Evolutionary conservation across 2,888 invertebrate species (phyloP).

Genomic region (Tetranychus piercei): DNA sequence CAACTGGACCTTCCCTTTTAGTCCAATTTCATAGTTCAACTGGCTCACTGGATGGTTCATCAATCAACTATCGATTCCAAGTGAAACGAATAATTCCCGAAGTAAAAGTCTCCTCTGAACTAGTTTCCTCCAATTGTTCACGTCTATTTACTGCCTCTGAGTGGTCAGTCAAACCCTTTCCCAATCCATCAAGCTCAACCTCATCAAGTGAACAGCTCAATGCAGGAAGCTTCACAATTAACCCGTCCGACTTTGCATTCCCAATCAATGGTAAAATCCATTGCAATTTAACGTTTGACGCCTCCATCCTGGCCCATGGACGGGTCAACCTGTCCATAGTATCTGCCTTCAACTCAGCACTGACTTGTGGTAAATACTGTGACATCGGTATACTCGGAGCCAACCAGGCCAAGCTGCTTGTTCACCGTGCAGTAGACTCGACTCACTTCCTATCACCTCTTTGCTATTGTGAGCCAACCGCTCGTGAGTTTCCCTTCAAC

Average conservation of each 20-base stretch:
- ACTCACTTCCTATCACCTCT: slow-evolving; percentile 60
- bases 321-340: slow-evolving; percentile 29
- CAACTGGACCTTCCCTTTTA: slow-evolving; percentile 24
- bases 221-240: slow-evolving; percentile 21
- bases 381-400: slow-evolving; percentile 33
- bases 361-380: slow-evolving; percentile 19
- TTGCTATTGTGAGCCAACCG: slow-evolving; percentile 12
- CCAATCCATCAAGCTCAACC: background rate
- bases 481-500: background rate
- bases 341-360: slow-evolving; percentile 22
- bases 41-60: slow-evolving; percentile 81
- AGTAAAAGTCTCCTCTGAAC: background rate
- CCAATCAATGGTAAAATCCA: slow-evolving; percentile 22
- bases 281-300: slow-evolving; percentile 28
- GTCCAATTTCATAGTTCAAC: slow-evolving; percentile 47
- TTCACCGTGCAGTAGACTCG: slow-evolving; percentile 62
- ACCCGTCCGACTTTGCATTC: slow-evolving; percentile 20
- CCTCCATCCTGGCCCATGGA: slow-evolving; percentile 27
- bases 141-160: background rate
- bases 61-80: slow-evolving; percentile 37
- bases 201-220: background rate
- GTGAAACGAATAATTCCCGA: slow-evolving; percentile 24
- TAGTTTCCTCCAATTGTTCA: slow-evolving; percentile 4
- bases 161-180: background rate
- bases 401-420: slow-evolving; percentile 44